Percentiles rank a stretch among this genome's conserved stretches.
Evolutionary conservation across 2,888 invertebrate species (phyloP).

Genomic region (Nesidiocoris tenuis): DNA sequence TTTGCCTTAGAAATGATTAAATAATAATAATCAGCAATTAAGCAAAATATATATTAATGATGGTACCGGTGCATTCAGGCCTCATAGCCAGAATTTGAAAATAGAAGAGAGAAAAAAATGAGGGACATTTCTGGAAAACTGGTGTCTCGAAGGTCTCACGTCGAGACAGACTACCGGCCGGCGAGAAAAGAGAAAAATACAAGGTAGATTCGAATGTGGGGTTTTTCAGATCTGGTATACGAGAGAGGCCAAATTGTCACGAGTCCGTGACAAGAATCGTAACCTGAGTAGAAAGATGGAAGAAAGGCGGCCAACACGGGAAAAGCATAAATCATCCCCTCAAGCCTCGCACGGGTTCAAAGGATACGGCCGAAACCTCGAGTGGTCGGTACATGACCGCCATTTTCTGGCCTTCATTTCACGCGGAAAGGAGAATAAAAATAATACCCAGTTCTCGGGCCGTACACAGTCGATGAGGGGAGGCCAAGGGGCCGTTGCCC

Average conservation of each 20-base stretch:
- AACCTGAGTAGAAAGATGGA: not conserved
- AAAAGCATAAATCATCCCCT: conserved; percentile 19
- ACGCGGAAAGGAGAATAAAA: not conserved
- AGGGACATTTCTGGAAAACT: no score
- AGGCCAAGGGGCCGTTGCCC: no score
- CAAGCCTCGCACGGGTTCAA: not conserved
- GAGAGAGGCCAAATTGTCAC: conserved; percentile 31
- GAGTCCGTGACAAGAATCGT: conserved; percentile 25
- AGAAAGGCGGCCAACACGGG: conserved; percentile 25
- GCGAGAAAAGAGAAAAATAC: not conserved
- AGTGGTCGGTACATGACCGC: not conserved
- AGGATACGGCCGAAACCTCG: not conserved
- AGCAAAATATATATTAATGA: no score
- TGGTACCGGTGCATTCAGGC: no score
- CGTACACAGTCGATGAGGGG: no score
- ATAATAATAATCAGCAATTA: no score
- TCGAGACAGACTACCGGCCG: no score
- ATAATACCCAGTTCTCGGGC: no score
- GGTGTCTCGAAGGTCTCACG: no score
- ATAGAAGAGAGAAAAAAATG: no score
- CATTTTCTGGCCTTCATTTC: not conserved
- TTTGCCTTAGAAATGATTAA: no score
- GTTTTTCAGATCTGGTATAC: not conserved
- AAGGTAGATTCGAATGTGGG: not conserved
- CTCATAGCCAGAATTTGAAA: no score